A percentile compares a stretch with the other conserved stretches of the same genome.
Conservation (phyloP, 2,888 invertebrate species). For the Cryptocephalus primarius region DNA sequence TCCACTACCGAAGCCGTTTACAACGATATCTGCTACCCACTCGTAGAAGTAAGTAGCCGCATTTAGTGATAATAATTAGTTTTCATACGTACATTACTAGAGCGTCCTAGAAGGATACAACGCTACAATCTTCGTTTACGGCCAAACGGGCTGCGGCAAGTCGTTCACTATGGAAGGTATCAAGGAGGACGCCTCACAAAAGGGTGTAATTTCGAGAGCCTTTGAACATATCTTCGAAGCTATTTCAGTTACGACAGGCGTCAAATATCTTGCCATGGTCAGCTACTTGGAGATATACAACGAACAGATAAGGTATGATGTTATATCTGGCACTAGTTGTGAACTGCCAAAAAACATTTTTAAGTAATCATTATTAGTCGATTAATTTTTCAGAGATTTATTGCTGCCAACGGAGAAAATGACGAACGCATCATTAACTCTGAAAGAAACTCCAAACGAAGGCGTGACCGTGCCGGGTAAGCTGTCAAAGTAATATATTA, state of each 20-base stretch:
- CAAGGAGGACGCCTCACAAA: slow-evolving; percentile 33
- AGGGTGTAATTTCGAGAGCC: slow-evolving; percentile 63
- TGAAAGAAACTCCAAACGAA: slow-evolving; percentile 44
- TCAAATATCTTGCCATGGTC: slow-evolving; percentile 64
- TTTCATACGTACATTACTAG: slow-evolving; percentile 13
- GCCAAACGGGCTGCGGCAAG: slow-evolving; percentile 87
- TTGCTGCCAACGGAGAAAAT: slow-evolving; percentile 28
- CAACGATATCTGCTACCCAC: slow-evolving; percentile 73
- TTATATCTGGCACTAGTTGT: not conserved
- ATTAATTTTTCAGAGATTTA: slow-evolving; percentile 26
- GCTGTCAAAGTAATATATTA: too few relatives aligned
- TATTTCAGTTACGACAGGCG: slow-evolving; percentile 58
- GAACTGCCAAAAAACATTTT: not conserved
- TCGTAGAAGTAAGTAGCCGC: slow-evolving; percentile 55
- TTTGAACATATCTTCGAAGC: slow-evolving; percentile 86
- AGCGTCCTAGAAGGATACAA: slow-evolving; percentile 87
- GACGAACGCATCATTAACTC: slow-evolving; percentile 25
- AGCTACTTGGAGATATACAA: slow-evolving; percentile 80
- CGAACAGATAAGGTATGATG: slow-evolving; percentile 52
- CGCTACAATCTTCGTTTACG: slow-evolving; percentile 87
- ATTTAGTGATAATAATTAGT: not conserved
- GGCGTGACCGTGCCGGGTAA: slow-evolving; percentile 42
- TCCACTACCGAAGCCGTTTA: slow-evolving; percentile 78
- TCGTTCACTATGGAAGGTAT: slow-evolving; percentile 81
- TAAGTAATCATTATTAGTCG: not conserved